A percentile compares a stretch with the other conserved stretches of the same genome.
These are phyloP conservation scores for Spodoptera litura DNA, from an alignment of 1,140 invertebrate genomes.

Conservation along the genomic window DNA sequence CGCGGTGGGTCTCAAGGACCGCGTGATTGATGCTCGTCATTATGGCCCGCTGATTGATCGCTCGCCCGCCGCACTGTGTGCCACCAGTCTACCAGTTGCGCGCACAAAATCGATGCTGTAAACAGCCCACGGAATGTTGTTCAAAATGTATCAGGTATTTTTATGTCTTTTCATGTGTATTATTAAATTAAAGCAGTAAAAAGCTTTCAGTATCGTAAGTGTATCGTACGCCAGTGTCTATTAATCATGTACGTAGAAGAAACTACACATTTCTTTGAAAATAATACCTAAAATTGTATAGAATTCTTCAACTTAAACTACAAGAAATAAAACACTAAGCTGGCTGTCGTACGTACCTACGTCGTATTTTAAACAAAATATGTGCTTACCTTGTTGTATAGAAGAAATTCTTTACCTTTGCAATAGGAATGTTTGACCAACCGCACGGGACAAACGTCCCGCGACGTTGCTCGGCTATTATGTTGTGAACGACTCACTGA, in stretches of 20 bases:
- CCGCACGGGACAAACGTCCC: not conserved
- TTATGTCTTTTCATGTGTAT: not conserved
- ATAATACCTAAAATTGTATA: no score
- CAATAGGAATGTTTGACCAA: not conserved
- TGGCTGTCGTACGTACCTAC: not conserved
- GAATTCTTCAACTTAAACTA: no score
- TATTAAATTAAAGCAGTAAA: no score
- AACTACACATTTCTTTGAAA: no score
- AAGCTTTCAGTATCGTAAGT: no score
- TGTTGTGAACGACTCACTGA: not conserved
- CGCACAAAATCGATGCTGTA: not conserved
- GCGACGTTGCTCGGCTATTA: not conserved
- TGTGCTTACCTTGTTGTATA: not conserved
- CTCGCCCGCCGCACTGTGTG: not conserved
- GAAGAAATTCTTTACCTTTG: not conserved
- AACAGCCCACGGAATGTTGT: not conserved
- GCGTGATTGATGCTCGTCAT: conserved; percentile 21
- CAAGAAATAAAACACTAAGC: not conserved
- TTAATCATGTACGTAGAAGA: no score
- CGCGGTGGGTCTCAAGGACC: not conserved
- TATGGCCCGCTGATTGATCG: conserved; percentile 15
- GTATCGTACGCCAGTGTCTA: no score
- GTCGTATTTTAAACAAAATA: not conserved
- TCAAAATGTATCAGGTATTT: conserved; percentile 4
- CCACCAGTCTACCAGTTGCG: conserved; percentile 1